These are phyloP conservation scores for Drosophila pandora DNA, from an alignment of 1,140 invertebrate species.

Conservation along the genomic window DNA sequence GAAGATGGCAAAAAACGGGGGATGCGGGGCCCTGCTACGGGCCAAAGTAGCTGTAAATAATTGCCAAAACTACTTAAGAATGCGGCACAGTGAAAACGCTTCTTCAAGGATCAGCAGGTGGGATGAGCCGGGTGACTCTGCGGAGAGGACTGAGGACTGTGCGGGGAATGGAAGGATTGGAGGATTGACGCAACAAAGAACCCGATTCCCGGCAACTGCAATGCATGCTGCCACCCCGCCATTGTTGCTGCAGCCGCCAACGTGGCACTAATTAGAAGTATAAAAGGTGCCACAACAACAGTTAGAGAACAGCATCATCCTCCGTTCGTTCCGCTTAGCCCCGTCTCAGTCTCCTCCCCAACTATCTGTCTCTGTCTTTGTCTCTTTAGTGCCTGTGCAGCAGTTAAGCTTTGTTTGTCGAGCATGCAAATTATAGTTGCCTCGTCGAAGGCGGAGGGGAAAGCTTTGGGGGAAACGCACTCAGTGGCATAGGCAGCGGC, in stretches of 20 bases:
- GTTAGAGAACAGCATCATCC: slow-evolving; percentile 52
- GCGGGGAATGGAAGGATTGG: neutral
- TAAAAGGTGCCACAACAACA: slow-evolving; percentile 77
- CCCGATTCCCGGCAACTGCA: slow-evolving; percentile 51
- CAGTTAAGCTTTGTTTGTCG: slow-evolving; percentile 59
- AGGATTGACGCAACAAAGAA: slow-evolving; percentile 66
- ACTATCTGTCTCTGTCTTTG: slow-evolving; percentile 9
- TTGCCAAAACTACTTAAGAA: slow-evolving; percentile 82
- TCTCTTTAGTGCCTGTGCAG: slow-evolving; percentile 17
- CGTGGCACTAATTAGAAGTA: slow-evolving; percentile 81
- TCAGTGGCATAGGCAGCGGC: neutral
- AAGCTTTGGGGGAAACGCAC: neutral
- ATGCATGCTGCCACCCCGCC: slow-evolving; percentile 46
- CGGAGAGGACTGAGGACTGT: no score
- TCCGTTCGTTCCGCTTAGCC: neutral
- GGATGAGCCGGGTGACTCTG: no score
- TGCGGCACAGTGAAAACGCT: slow-evolving; percentile 70
- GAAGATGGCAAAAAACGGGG: neutral
- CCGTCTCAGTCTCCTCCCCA: neutral
- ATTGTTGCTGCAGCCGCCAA: slow-evolving; percentile 67
- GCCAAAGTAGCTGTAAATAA: slow-evolving; percentile 81
- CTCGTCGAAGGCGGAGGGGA: neutral
- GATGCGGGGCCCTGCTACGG: slow-evolving; percentile 1
- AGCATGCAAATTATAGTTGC: slow-evolving; percentile 73
- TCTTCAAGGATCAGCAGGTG: slow-evolving; percentile 54